These are phyloP conservation scores for Tragopan temminckii DNA, from an alignment of 2,797 vertebrate species.

Conservation along the genomic window DNA sequence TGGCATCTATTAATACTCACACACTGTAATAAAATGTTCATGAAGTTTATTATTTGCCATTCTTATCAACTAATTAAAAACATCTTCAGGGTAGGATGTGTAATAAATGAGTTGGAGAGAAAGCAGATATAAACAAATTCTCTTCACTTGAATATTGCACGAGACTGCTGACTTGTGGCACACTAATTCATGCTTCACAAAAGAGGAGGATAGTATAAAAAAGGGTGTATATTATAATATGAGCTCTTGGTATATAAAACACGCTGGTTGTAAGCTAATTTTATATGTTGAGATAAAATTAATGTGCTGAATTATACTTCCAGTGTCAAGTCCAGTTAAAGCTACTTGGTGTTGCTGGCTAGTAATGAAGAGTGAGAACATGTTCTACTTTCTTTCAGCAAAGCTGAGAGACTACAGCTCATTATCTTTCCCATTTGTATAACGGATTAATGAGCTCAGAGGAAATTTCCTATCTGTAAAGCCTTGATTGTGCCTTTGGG, in stretches of 20 bases:
- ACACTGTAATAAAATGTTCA: conserved; percentile 73
- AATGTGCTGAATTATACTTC: conserved; percentile 21
- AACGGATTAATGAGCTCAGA: neutral
- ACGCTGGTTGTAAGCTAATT: neutral
- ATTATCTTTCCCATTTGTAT: neutral
- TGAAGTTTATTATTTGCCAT: conserved; percentile 75
- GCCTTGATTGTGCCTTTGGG: neutral
- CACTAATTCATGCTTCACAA: conserved; percentile 30
- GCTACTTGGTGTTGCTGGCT: neutral
- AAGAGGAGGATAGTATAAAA: conserved; percentile 10
- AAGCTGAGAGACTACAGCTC: neutral
- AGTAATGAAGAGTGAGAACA: neutral
- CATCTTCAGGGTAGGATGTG: conserved; percentile 72
- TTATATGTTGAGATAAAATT: conserved; percentile 26
- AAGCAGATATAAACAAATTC: conserved; percentile 64
- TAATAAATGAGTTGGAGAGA: conserved; percentile 71
- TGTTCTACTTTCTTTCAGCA: neutral
- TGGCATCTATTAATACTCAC: conserved; percentile 74
- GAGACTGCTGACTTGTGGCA: conserved; percentile 3
- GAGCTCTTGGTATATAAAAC: neutral
- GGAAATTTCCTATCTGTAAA: neutral
- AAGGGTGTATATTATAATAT: neutral
- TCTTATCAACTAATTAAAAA: conserved; percentile 81
- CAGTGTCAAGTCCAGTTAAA: neutral
- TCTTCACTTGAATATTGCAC: conserved; percentile 38